These are phyloP conservation scores for Hypothenemus hampei DNA, from an alignment of 1,140 invertebrate genomes.

Conservation along the genomic window DNA sequence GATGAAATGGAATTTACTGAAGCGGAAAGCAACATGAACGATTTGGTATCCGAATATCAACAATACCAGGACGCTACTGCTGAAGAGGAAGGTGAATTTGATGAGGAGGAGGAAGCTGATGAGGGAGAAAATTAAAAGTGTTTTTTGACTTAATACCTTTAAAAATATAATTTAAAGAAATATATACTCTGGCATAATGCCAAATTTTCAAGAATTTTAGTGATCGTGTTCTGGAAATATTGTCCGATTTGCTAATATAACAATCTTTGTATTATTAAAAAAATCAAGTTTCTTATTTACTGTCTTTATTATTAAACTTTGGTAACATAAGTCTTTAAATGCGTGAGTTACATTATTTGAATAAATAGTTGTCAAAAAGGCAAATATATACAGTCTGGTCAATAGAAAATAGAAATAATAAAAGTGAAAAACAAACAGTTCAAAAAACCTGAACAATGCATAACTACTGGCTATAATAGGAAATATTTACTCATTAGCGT, in stretches of 20 bases:
- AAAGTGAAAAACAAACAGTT: too few relatives aligned
- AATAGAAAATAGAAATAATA: too few relatives aligned
- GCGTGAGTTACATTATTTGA: background rate
- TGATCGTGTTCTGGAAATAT: too few relatives aligned
- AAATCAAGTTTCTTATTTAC: too few relatives aligned
- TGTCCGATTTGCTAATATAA: too few relatives aligned
- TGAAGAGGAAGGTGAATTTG: conserved; percentile 73
- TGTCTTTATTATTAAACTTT: background rate
- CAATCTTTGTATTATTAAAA: too few relatives aligned
- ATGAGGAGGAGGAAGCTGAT: conserved; percentile 64
- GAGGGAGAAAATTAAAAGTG: conserved; percentile 46
- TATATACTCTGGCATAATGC: background rate
- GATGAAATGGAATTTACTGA: conserved; percentile 80
- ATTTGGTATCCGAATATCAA: conserved; percentile 84
- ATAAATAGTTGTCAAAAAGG: too few relatives aligned
- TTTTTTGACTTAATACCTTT: too few relatives aligned
- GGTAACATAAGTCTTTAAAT: background rate
- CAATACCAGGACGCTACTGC: conserved; percentile 85
- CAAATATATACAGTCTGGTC: too few relatives aligned
- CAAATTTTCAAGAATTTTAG: conserved; percentile 16
- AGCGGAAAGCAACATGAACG: conserved; percentile 80
- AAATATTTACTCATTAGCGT: too few relatives aligned
- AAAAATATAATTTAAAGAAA: conserved; percentile 1
- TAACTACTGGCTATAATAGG: too few relatives aligned
- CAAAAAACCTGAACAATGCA: too few relatives aligned